phyloP scores from a whole-genome alignment of 1,140 invertebrate species.

The Campoletis sonorensis region DNA sequence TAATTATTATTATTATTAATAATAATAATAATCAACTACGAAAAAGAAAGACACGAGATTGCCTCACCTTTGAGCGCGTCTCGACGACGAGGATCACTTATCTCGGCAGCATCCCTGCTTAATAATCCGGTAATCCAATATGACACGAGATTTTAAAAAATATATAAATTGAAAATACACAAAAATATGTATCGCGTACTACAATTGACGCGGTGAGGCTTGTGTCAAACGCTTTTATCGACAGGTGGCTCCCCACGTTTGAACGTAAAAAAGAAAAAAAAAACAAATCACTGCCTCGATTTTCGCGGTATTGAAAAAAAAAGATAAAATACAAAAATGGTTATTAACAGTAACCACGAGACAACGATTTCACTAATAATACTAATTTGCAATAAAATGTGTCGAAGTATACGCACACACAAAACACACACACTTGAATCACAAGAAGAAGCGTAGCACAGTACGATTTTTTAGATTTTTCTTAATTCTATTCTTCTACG shows the following conservation, averaged over 20 bases:
- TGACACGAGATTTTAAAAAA: constrained; percentile 59
- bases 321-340: no score
- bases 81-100: constrained; percentile 61
- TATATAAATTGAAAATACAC: constrained; percentile 16
- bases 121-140: constrained; percentile 70
- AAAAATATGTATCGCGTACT: neutral
- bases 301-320: constrained; percentile 27
- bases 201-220: constrained; percentile 41
- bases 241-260: constrained; percentile 61
- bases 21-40: no score
- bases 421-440: neutral
- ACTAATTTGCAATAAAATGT: no score
- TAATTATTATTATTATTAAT: no score
- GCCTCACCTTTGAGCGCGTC: constrained; percentile 62
- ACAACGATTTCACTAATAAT: no score
- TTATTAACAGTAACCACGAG: no score
- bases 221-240: constrained; percentile 48
- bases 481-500: no score
- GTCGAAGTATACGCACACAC: neutral
- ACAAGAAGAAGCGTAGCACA: no score
- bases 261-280: constrained; percentile 53
- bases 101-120: constrained; percentile 59
- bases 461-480: no score
- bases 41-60: neutral
- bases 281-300: neutral